Percentiles rank a stretch among this genome's conserved stretches.
These are phyloP conservation scores for Saccostrea cuccullata DNA, from an alignment of 1,140 invertebrate genomes.

Conservation along the genomic window DNA sequence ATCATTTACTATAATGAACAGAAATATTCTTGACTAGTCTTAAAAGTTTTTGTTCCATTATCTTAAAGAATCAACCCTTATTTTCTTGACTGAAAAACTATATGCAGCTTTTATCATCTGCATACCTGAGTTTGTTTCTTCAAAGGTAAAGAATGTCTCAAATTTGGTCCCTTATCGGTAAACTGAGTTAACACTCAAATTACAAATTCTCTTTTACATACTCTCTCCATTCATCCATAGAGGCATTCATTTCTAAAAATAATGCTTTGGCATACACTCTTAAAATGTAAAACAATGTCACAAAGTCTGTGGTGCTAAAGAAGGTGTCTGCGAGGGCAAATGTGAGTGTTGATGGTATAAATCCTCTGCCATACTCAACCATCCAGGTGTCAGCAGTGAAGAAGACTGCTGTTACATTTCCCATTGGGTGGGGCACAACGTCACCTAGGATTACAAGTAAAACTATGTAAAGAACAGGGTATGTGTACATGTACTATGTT, in stretches of 20 bases:
- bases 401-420: constrained; percentile 74
- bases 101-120: no score
- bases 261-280: constrained; percentile 73
- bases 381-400: constrained; percentile 75
- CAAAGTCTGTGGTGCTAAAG: constrained; percentile 75
- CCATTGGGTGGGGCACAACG: constrained; percentile 73
- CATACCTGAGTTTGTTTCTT: no score
- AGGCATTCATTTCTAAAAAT: constrained; percentile 65
- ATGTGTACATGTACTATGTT: no score
- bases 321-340: constrained; percentile 77
- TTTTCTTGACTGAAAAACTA: no score
- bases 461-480: no score
- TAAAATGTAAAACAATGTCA: constrained; percentile 74
- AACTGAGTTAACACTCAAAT: neutral
- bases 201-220: constrained; percentile 58
- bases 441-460: constrained; percentile 66
- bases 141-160: neutral
- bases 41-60: no score
- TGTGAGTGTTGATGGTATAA: constrained; percentile 75
- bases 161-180: neutral
- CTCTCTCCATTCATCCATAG: constrained; percentile 58
- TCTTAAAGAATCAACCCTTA: no score
- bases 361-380: constrained; percentile 77
- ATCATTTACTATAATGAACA: no score
- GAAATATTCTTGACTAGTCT: no score